These are phyloP conservation scores for Stomatorhinus walkeri DNA, from an alignment of 2,797 vertebrate species.

Conservation along the genomic window DNA sequence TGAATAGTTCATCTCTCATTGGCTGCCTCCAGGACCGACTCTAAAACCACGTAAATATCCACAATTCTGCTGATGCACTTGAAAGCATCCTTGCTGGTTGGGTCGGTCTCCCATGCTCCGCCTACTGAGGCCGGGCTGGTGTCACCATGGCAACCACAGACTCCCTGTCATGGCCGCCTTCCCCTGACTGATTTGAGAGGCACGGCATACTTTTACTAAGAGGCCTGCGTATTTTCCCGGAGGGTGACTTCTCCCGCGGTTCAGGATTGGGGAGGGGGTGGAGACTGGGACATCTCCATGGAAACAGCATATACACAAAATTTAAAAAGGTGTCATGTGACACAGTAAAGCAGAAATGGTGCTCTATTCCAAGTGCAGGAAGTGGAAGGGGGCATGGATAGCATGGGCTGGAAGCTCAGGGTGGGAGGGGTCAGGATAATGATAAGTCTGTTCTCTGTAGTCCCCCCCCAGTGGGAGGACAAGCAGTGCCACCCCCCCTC, in stretches of 20 bases:
- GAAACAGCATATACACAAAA: neutral
- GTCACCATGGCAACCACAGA: slow-evolving; percentile 1
- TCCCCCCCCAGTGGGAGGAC: neutral
- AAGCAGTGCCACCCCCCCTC: neutral
- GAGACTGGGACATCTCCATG: neutral
- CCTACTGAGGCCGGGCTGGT: neutral
- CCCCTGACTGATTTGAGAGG: neutral
- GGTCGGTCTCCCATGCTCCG: neutral
- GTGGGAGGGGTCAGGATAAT: neutral
- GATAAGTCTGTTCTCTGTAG: neutral
- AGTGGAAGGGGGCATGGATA: neutral
- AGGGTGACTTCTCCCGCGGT: neutral
- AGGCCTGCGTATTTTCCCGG: neutral
- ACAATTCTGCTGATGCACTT: neutral
- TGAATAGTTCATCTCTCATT: neutral
- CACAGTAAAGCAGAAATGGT: neutral
- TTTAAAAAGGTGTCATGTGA: neutral
- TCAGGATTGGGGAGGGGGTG: no score
- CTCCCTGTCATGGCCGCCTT: neutral
- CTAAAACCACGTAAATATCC: neutral
- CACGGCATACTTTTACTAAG: neutral
- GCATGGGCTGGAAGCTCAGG: neutral
- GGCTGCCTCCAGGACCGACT: neutral
- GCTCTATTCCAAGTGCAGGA: neutral
- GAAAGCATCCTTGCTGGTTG: neutral